A percentile compares a stretch with the other conserved stretches of the same genome.
phyloP scores from a whole-genome alignment of 2,113 vertebrate genomes.

The Leucoraja erinaceus region DNA sequence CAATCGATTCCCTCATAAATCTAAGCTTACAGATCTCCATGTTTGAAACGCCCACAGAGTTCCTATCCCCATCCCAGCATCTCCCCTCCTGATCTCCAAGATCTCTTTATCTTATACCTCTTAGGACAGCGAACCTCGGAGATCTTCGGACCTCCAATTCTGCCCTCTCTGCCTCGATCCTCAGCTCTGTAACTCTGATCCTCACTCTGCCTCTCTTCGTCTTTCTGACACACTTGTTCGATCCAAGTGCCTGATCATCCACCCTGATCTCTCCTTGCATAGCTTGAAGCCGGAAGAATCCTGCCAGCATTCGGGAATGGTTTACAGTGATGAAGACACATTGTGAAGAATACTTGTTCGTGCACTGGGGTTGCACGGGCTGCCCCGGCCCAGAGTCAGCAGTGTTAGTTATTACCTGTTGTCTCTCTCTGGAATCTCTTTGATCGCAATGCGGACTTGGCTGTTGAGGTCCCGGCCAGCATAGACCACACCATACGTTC shows the following conservation, averaged over 20 bases:
- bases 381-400: neutral
- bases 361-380: neutral
- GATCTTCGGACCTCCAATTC: neutral
- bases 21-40: too few species aligned
- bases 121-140: neutral
- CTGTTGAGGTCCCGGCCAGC: conserved; percentile 77
- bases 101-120: neutral
- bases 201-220: neutral
- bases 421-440: conserved; percentile 85
- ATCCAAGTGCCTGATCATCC: too few species aligned
- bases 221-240: neutral
- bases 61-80: too few species aligned
- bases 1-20: too few species aligned
- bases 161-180: neutral
- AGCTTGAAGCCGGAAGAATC: neutral
- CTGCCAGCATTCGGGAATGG: neutral
- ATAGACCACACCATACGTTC: conserved; percentile 81
- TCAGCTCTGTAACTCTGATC: neutral
- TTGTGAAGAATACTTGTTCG: neutral
- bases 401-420: conserved; percentile 59
- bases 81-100: too few species aligned
- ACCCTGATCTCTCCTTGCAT: too few species aligned
- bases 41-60: too few species aligned
- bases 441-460: conserved; percentile 84
- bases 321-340: neutral